Evolutionary conservation across 2,113 vertebrate genomes (phyloP), one percentile per base, ranked within the genome.

Genomic region (Tonatia bakeri): DNA sequence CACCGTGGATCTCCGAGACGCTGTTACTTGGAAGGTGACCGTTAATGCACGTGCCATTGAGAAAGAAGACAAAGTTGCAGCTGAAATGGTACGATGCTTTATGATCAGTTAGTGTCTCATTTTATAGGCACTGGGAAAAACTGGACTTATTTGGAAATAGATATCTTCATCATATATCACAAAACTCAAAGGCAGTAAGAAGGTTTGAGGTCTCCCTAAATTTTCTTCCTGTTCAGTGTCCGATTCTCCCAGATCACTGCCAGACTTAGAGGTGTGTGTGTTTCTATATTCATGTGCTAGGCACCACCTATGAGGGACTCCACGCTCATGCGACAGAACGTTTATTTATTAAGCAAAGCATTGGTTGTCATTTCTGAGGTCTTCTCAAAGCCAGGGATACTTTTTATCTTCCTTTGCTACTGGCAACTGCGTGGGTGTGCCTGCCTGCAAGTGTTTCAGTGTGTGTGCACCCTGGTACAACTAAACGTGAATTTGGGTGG

Each of bases 381-480:
- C 84, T 91, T 75, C 20, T 94, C 85, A 45, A 95, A 93, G 38
- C 13, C 52, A 52, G 16, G 59, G 45, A 36, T 33, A 20, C 0
- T 19, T 87, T 92, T 47, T 69, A 50, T 47, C 77, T 31, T n/a
- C 45, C 36, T 85, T 91, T 91, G 38, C 67, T n/a, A 0, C 31
- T 77, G 9, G 26, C 3, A 81, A 50, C 43, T 90, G 64, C 54
- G 24, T 7, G 69, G 56, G 40, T 40, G 1, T 26, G 15, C 26
- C 26, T 70, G n/a, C 52, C 26, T 81, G 13, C 7, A 1, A 31
- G 26, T 61, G 24, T 61, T 12, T 61, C 8, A 28, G 24, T 26
- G 0, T 72, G 1, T 40, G 10, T 56, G 12, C 0, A 19, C 7
- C 54, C 56, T 45, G 31, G 36, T 0, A 17, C 59, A 17, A 54